A percentile compares a stretch with the other conserved stretches of the same genome.
phyloP scores from a whole-genome alignment of 2,113 vertebrate genomes.

The Archilochus colubris region DNA sequence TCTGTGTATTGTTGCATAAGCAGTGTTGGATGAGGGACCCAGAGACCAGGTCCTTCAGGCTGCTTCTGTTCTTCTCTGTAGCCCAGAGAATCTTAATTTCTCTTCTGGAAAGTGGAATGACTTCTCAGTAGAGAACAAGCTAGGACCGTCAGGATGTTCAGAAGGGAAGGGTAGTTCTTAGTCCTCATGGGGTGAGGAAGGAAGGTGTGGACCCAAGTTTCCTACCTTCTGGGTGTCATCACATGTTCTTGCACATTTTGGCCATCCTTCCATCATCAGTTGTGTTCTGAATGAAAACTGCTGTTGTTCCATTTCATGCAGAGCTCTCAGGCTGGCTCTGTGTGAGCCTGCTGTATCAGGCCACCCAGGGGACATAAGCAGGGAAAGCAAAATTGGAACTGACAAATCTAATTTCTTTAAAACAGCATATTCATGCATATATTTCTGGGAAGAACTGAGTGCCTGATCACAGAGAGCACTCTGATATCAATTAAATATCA shows the following conservation, averaged over 20 bases:
- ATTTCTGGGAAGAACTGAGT: neutral
- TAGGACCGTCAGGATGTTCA: neutral
- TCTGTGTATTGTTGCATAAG: neutral
- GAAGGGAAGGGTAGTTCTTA: neutral
- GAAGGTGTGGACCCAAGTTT: neutral
- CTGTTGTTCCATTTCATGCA: neutral
- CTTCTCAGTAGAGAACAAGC: neutral
- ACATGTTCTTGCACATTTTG: neutral
- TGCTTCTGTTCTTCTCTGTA: neutral
- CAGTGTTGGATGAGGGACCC: neutral
- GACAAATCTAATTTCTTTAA: neutral
- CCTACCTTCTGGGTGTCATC: neutral
- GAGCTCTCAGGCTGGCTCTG: neutral
- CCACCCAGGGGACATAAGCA: accelerated
- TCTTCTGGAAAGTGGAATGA: neutral
- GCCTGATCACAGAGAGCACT: neutral
- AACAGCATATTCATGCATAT: accelerated
- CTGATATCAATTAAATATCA: neutral
- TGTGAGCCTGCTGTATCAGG: neutral
- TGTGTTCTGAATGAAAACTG: neutral
- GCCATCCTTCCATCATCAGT: neutral
- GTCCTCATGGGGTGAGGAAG: neutral
- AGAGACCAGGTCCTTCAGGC: neutral
- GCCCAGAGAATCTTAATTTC: neutral
- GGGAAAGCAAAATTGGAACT: neutral